phyloP scores from a whole-genome alignment of 2,888 invertebrate genomes.

The Pegoplata infirma region DNA sequence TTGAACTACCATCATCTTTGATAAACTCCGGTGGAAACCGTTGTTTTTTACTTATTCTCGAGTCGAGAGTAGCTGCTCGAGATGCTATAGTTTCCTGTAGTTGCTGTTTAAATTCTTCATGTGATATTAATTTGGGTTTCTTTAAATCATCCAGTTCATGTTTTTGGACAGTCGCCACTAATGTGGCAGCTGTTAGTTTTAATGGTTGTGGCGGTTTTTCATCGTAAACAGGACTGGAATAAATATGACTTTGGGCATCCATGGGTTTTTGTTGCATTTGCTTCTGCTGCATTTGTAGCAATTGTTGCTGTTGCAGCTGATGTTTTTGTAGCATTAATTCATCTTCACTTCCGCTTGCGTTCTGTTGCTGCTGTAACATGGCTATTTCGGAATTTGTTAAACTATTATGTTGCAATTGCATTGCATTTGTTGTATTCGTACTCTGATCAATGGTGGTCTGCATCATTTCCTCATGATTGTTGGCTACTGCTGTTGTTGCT shows the following conservation, averaged over 20 bases:
- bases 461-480: constrained; percentile 69
- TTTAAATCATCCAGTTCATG: constrained; percentile 58
- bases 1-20: constrained; percentile 68
- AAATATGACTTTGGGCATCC: constrained; percentile 76
- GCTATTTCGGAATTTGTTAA: constrained; percentile 76
- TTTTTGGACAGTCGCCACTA: constrained; percentile 63
- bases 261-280: constrained; percentile 64
- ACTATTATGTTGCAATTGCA: constrained; percentile 68
- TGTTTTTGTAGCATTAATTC: constrained; percentile 56
- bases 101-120: constrained; percentile 75
- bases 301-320: constrained; percentile 56
- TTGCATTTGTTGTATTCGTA: constrained; percentile 72
- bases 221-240: constrained; percentile 77
- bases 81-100: constrained; percentile 70
- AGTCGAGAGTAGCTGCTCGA: constrained; percentile 71
- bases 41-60: constrained; percentile 75
- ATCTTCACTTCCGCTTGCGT: constrained; percentile 62
- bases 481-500: constrained; percentile 48
- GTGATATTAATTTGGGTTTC: constrained; percentile 72
- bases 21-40: constrained; percentile 75
- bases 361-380: constrained; percentile 71
- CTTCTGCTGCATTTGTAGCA: constrained; percentile 53
- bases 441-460: constrained; percentile 72
- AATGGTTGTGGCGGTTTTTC: constrained; percentile 69
- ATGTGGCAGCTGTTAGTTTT: constrained; percentile 68